A percentile compares a stretch with the other conserved stretches of the same genome.
Conservation (phyloP, 2,888 invertebrate species). For the Oxycera nigricornis region DNA sequence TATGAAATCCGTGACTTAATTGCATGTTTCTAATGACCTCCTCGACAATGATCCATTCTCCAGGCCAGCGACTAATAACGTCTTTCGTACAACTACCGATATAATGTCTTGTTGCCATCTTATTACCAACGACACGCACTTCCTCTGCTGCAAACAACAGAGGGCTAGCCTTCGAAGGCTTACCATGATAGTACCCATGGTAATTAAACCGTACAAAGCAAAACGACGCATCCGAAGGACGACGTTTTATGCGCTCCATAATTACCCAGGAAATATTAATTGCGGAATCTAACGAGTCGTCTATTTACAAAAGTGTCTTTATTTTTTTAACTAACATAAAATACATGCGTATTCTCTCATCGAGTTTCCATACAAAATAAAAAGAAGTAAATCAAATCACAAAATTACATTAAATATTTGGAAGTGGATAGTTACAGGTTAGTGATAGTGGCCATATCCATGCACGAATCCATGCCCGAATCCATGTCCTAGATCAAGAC, state of each 20-base stretch:
- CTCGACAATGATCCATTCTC: slow-evolving; percentile 10
- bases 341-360: slow-evolving; percentile 5
- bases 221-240: slow-evolving; percentile 25
- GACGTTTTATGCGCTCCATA: background rate
- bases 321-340: slow-evolving; percentile 36
- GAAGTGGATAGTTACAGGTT: background rate
- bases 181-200: background rate
- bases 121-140: slow-evolving; percentile 16
- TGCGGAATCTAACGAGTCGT: background rate
- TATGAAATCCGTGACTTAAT: background rate
- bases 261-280: background rate
- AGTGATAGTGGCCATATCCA: slow-evolving; percentile 1
- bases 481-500: background rate
- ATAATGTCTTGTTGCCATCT: background rate
- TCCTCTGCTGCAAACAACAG: background rate
- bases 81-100: too few species aligned
- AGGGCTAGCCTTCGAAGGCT: background rate
- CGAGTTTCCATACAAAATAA: slow-evolving; percentile 25
- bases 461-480: background rate
- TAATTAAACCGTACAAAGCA: background rate
- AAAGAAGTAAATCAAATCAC: slow-evolving; percentile 35
- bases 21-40: slow-evolving; percentile 10
- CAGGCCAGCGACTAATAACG: too few species aligned
- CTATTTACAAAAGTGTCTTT: slow-evolving; percentile 33
- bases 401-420: slow-evolving; percentile 31